Conservation (phyloP, 2,797 vertebrate genomes). For the Vultur gryphus region DNA sequence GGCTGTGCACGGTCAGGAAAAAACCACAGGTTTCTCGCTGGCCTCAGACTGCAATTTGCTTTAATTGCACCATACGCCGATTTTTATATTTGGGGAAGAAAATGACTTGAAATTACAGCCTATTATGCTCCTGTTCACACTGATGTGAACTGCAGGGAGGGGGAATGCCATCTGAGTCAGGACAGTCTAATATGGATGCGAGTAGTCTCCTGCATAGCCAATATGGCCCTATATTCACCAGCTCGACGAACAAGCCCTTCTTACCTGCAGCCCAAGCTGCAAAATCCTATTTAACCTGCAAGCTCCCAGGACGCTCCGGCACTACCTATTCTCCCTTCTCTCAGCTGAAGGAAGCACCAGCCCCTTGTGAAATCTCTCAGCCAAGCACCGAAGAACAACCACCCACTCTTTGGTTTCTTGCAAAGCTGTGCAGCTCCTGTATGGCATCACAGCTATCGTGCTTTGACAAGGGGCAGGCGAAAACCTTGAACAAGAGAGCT, state of each 20-base stretch:
- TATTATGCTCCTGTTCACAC: neutral
- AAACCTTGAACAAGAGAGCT: neutral
- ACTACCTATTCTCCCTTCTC: neutral
- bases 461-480: rapidly evolving
- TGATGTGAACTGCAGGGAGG: neutral
- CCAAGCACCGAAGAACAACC: neutral
- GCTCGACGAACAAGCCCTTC: neutral
- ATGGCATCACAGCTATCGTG: neutral
- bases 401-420: neutral
- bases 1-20: neutral
- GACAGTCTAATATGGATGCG: neutral
- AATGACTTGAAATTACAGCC: neutral
- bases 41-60: neutral
- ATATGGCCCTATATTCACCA: neutral
- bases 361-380: neutral
- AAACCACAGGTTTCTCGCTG: neutral
- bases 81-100: neutral
- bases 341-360: neutral
- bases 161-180: neutral
- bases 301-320: neutral
- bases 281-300: neutral
- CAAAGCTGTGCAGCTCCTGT: neutral
- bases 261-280: neutral
- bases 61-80: rapidly evolving
- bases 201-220: neutral